Base-by-base conservation (phyloP, 2,113 vertebrate genomes). In the Eolophus roseicapilla region DNA sequence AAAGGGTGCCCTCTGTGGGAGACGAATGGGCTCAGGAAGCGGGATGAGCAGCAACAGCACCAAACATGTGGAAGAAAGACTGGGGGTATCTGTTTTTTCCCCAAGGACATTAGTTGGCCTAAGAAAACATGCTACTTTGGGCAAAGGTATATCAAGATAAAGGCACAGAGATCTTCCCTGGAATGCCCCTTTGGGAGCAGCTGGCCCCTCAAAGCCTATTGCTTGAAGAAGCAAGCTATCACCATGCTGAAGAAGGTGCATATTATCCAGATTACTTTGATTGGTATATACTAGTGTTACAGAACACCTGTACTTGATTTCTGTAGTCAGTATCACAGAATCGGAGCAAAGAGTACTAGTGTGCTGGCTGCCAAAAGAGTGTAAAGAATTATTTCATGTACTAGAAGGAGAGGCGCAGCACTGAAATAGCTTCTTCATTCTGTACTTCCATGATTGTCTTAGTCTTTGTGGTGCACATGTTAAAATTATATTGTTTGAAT, bases 201-300 rank as follows among this genome's bases (percentile, higher is more conserved):
- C 60, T 84, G 35, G 1, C 13, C 5, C 37, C n/a, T 57, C 39
- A 35, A 43, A 59, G 46, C 46, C 49, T 70, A 7, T 55, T 65
- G 11, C 44, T 68, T 83, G 64, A 74, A 57, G 12, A n/a, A 57
- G 37, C 4, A 37, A 41, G 14, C 18, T 14, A 8, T 43, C 29
- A 21, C 23, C 3, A 2, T 33, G 33, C 20, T 57, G 5, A 67
- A 75, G n/a, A 16, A 52, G 52, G 33, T 49, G 29, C 0, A 0
- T 15, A 2, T 35, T 83, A 44, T 28, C 35, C 18, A 15, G 9
- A 13, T 52, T 59, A 11, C 43, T 77, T 44, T 44, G 44, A 25
- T 3, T 79, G 35, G 37, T 64, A 50, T 46, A 23, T 24, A 17
- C 10, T 44, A 21, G 29, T 35, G 41, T 67, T 81, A 35, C 8